These are phyloP conservation scores for Clarias macrocephalus DNA, from an alignment of 2,113 vertebrate species.

Conservation along the genomic window DNA sequence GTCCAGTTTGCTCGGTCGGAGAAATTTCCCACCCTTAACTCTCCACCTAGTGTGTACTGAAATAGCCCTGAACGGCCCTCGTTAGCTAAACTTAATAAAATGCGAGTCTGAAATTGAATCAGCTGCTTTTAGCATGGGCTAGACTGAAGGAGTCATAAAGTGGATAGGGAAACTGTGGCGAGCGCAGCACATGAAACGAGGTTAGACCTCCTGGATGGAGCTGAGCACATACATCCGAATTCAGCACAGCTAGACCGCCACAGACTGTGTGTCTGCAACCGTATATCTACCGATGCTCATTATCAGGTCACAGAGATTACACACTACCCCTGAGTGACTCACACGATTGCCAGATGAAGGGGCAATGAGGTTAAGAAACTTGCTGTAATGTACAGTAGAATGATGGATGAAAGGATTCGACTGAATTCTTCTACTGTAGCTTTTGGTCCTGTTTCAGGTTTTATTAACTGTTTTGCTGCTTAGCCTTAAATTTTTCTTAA, in stretches of 20 bases:
- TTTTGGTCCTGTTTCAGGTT: neutral
- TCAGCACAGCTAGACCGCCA: neutral
- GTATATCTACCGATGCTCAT: neutral
- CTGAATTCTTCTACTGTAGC: neutral
- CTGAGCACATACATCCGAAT: neutral
- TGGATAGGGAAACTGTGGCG: slow-evolving; percentile 60
- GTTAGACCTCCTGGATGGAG: slow-evolving; percentile 67
- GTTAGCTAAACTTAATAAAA: slow-evolving; percentile 75
- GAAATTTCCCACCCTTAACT: slow-evolving; percentile 42
- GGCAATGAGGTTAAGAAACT: neutral
- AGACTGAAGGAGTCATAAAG: slow-evolving; percentile 62
- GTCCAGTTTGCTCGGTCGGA: neutral
- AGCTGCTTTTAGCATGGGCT: slow-evolving; percentile 68
- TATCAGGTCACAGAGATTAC: neutral
- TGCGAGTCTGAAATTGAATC: slow-evolving; percentile 69
- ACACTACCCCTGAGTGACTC: neutral
- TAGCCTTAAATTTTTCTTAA: no score
- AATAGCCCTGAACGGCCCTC: slow-evolving; percentile 65
- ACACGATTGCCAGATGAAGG: neutral
- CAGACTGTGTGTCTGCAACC: slow-evolving; percentile 34
- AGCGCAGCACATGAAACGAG: slow-evolving; percentile 67
- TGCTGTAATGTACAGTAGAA: neutral
- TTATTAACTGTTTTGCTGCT: neutral
- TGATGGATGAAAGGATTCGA: neutral
- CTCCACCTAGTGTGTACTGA: slow-evolving; percentile 30